phyloP scores from a whole-genome alignment of 2,797 vertebrate species.

The Pangasius mekongensis region DNA sequence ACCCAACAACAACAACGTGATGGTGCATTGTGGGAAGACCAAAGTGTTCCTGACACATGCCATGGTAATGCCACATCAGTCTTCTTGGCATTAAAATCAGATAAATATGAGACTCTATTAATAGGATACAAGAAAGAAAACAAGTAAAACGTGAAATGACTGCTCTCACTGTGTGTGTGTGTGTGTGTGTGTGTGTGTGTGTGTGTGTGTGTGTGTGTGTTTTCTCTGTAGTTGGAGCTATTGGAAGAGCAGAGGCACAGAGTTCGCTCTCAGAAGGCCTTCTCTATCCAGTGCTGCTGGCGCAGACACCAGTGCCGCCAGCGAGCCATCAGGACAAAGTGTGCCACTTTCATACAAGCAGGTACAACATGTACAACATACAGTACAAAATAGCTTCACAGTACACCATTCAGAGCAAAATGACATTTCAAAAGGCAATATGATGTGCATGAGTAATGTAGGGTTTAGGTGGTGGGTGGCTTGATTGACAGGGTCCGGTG shows the following conservation, averaged over 20 bases:
- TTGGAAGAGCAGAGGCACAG: constrained; percentile 81
- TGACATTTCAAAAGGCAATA: not conserved
- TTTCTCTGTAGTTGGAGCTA: constrained; percentile 79
- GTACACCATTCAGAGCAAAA: not conserved
- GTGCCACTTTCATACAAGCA: constrained; percentile 88
- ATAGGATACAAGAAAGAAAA: too few relatives aligned
- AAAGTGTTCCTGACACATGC: constrained; percentile 90
- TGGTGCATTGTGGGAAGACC: constrained; percentile 86
- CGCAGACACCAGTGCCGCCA: constrained; percentile 72
- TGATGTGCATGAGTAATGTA: not conserved
- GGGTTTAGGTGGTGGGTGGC: not conserved
- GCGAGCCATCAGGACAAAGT: constrained; percentile 64
- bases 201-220: not conserved
- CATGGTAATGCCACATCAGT: constrained; percentile 71
- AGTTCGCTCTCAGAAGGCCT: constrained; percentile 78
- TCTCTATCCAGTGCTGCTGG: constrained; percentile 91
- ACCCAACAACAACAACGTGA: constrained; percentile 41
- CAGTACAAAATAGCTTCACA: not conserved
- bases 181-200: not conserved
- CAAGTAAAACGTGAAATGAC: too few relatives aligned
- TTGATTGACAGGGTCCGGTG: not conserved
- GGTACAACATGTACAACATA: constrained; percentile 72
- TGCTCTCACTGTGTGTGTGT: too few relatives aligned
- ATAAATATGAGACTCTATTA: not conserved
- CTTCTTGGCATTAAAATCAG: not conserved